Evolutionary conservation across 1,140 invertebrate species (phyloP).

Genomic region (Brachystomella parvula): DNA sequence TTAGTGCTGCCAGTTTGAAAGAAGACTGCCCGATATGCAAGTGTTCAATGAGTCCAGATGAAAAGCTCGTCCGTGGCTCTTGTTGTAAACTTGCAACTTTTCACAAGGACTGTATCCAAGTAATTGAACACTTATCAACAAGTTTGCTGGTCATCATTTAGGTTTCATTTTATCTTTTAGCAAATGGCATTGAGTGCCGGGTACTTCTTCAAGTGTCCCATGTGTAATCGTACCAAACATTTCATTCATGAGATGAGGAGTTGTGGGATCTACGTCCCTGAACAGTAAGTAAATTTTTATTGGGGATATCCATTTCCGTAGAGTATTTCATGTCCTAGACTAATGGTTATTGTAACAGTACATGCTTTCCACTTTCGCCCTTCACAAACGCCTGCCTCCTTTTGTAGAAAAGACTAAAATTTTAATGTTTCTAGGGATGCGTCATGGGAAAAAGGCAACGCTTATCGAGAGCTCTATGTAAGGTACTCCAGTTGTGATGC

Average conservation of each 20-base stretch:
- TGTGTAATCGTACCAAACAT: slow-evolving; percentile 20
- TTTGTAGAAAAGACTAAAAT: too few relatives aligned
- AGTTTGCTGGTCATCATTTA: background rate
- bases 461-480: slow-evolving; percentile 53
- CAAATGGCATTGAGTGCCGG: slow-evolving; percentile 28
- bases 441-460: slow-evolving; percentile 59
- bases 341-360: too few relatives aligned
- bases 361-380: too few relatives aligned
- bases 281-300: slow-evolving; percentile 39
- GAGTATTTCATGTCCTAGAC: too few relatives aligned
- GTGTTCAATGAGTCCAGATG: background rate
- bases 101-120: slow-evolving; percentile 25
- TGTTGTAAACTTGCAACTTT: slow-evolving; percentile 21
- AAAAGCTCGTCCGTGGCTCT: background rate
- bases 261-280: slow-evolving; percentile 33
- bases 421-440: slow-evolving; percentile 59
- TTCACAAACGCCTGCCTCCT: too few relatives aligned
- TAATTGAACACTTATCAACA: background rate
- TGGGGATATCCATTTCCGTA: too few relatives aligned
- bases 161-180: slow-evolving; percentile 5
- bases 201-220: slow-evolving; percentile 36
- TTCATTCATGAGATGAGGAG: slow-evolving; percentile 25
- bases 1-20: background rate
- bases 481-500: slow-evolving; percentile 53
- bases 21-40: background rate